Evolutionary conservation across 2,113 vertebrate species (phyloP), one percentile per base, ranked within the genome.

Genomic region (Prinia subflava): DNA sequence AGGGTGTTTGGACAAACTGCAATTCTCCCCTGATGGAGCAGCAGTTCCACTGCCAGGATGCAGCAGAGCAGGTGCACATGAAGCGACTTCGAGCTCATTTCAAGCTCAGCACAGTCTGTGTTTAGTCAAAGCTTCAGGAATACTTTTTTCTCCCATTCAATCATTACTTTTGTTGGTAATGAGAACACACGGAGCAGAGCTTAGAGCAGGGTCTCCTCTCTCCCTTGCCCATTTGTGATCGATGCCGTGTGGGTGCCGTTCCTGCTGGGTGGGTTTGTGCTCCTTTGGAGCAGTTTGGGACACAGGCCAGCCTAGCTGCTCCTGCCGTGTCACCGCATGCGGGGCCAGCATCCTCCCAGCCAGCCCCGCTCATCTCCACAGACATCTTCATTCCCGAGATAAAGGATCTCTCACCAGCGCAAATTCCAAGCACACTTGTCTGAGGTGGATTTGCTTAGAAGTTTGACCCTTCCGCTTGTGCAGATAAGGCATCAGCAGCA

Each of bases 401-500:
- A 35, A 85, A 35, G 28, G 11, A 76, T 59, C 68, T 84, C 65
- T 33, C 55, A 18, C 28, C 60, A 46, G 83, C 81, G 55, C 62
- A n/a, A 44, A 91, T 53, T 55, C 67, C 67, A 11, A 89, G 50
- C 74, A 60, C 68, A 7, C 2, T 77, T 37, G 2, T 50, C 74
- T 46, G 53, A 78, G 50, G 87, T 83, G 55, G 69, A 59, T 92
- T 83, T 70, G 15, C 60, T 89, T 28, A 35, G 83, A 49, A 60
- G 46, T 84, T 88, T 95, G 75, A 91, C 94, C 94, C 83, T 75
- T 83, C 25, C 83, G 75, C 57, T 87, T 18, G 47, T 63, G 69
- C 79, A 83, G 79, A 87, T 65, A 57, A 95, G 92, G 49, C 53
- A 42, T 42, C 59, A 52, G 87, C 73, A 63, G 52, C 28, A 56